Percentiles rank a stretch among this genome's conserved stretches.
Conservation (phyloP, 2,113 vertebrate species). For the Cepphus grylle region DNA sequence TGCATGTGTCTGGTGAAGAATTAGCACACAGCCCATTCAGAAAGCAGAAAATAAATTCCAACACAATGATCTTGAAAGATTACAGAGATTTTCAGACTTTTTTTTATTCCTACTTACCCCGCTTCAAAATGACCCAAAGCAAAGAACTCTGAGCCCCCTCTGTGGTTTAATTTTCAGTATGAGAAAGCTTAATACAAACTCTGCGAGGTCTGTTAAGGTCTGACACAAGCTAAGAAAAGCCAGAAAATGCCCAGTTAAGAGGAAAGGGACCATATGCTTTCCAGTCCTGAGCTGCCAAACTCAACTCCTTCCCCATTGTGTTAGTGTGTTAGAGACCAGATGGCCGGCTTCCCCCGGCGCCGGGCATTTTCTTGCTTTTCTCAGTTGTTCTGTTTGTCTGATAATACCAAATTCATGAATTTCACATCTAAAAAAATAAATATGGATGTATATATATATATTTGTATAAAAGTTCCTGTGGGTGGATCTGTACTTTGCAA, state of each 20-base stretch:
- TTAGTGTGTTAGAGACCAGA: background rate
- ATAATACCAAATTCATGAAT: background rate
- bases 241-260: background rate
- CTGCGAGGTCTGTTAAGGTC: accelerated
- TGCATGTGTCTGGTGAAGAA: background rate
- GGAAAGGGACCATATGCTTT: background rate
- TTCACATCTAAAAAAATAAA: background rate
- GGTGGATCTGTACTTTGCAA: accelerated
- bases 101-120: background rate
- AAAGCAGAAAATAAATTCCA: background rate
- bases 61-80: background rate
- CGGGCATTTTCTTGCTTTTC: background rate
- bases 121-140: accelerated
- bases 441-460: no score
- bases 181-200: accelerated
- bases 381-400: background rate
- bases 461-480: background rate
- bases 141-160: background rate
- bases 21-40: accelerated
- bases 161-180: accelerated
- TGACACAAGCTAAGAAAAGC: background rate
- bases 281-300: background rate
- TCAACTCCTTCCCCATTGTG: background rate
- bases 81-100: background rate
- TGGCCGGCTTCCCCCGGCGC: background rate